A percentile compares a stretch with the other conserved stretches of the same genome.
These are phyloP conservation scores for Daphoenositta chrysoptera DNA, from an alignment of 2,113 vertebrate species.

Conservation along the genomic window DNA sequence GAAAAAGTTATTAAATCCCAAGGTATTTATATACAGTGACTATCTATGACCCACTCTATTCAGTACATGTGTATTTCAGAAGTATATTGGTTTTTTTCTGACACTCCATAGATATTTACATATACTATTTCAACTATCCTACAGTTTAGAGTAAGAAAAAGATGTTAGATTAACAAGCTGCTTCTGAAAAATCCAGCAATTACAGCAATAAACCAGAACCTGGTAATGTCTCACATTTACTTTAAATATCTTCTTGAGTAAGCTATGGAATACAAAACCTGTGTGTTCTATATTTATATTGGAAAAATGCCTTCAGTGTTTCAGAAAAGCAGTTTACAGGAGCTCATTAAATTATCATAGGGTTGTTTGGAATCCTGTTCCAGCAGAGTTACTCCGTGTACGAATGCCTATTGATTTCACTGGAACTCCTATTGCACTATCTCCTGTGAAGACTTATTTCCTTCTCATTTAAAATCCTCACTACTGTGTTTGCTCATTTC, in stretches of 20 bases:
- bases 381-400: neutral
- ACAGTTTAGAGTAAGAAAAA: neutral
- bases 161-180: neutral
- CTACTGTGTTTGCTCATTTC: neutral
- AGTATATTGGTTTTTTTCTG: neutral
- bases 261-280: neutral
- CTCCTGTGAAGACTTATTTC: neutral
- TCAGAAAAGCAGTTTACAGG: neutral
- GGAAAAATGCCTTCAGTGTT: neutral
- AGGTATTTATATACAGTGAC: neutral
- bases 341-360: neutral
- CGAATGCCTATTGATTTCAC: neutral
- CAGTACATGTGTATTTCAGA: neutral
- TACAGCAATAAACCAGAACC: neutral
- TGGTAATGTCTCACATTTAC: neutral
- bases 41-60: neutral
- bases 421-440: neutral
- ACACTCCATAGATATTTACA: neutral
- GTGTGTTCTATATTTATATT: neutral
- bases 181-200: neutral
- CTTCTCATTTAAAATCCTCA: slow-evolving; percentile 5
- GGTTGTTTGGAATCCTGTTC: slow-evolving; percentile 12
- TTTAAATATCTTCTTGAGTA: neutral
- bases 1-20: neutral
- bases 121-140: neutral